phyloP scores from a whole-genome alignment of 2,888 invertebrate genomes.

The Ormia ochracea region DNA sequence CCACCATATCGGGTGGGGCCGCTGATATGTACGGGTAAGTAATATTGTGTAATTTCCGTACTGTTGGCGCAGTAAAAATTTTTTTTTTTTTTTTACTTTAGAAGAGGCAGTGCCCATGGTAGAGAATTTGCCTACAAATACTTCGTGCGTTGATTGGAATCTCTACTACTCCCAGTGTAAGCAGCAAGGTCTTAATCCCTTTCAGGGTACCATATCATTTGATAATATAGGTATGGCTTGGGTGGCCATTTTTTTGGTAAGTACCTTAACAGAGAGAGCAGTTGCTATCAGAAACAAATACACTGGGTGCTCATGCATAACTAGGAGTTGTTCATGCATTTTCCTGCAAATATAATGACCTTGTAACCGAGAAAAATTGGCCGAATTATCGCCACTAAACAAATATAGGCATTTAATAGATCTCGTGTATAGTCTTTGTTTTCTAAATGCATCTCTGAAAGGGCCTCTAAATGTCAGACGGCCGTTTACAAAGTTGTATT shows the following conservation, averaged over 20 bases:
- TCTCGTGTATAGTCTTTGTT: too few species aligned
- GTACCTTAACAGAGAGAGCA: conserved; percentile 76
- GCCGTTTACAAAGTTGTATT: too few species aligned
- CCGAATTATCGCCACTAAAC: too few species aligned
- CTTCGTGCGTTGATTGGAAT: conserved; percentile 98
- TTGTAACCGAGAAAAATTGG: too few species aligned
- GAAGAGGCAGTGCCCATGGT: conserved; percentile 74
- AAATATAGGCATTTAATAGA: too few species aligned
- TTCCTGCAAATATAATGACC: too few species aligned
- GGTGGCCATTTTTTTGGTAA: conserved; percentile 99
- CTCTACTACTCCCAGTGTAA: conserved; percentile 97
- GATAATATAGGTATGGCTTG: conserved; percentile 99
- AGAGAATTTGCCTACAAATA: conserved; percentile 82
- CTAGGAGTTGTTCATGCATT: too few species aligned
- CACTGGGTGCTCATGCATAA: too few species aligned
- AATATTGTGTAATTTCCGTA: too few species aligned
- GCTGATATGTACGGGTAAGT: conserved; percentile 84
- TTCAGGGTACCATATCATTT: conserved; percentile 99
- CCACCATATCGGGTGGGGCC: conserved; percentile 87
- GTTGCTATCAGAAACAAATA: too few species aligned
- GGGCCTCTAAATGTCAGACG: too few species aligned
- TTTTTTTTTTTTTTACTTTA: conserved; percentile 38
- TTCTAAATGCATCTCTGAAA: too few species aligned
- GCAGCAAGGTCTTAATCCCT: conserved; percentile 95
- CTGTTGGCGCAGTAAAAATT: background rate